These are phyloP conservation scores for Peromyscus maniculatus DNA, from an alignment of 2,113 vertebrate genomes.

Conservation along the genomic window DNA sequence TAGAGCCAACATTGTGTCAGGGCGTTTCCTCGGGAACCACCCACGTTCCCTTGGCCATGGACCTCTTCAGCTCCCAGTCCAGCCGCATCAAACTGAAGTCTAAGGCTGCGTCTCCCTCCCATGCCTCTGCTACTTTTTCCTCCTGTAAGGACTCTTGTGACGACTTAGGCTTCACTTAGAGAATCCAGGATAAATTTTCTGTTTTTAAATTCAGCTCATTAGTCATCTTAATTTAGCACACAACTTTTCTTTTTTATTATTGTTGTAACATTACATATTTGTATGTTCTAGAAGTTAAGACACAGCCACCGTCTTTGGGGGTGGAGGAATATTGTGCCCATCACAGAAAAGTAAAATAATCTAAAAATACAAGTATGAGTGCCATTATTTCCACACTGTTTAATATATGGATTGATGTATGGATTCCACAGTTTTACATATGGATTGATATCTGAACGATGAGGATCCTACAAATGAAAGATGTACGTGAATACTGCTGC, in stretches of 20 bases:
- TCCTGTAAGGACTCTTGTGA: not conserved
- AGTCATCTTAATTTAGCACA: not conserved
- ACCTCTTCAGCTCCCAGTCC: not conserved
- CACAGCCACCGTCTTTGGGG: not conserved
- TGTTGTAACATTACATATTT: not conserved
- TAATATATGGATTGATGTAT: not conserved
- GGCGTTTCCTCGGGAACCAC: not conserved
- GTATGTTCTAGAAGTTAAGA: not conserved
- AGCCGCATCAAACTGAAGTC: not conserved
- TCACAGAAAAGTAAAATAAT: not conserved
- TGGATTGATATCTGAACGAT: not conserved
- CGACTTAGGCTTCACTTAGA: not conserved
- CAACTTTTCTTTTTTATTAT: not conserved
- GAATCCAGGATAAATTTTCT: not conserved
- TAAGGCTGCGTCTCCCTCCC: not conserved
- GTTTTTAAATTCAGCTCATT: conserved; percentile 18
- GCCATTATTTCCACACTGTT: not conserved
- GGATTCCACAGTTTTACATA: not conserved
- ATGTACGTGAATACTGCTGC: not conserved
- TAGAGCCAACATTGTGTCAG: not conserved
- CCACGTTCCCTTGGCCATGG: not conserved
- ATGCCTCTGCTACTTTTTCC: not conserved
- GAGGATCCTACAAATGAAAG: not conserved
- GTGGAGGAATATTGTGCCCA: not conserved
- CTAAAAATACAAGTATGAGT: not conserved